These are phyloP conservation scores for Heliconius ethilla DNA, from an alignment of 2,888 invertebrate species.

Conservation along the genomic window DNA sequence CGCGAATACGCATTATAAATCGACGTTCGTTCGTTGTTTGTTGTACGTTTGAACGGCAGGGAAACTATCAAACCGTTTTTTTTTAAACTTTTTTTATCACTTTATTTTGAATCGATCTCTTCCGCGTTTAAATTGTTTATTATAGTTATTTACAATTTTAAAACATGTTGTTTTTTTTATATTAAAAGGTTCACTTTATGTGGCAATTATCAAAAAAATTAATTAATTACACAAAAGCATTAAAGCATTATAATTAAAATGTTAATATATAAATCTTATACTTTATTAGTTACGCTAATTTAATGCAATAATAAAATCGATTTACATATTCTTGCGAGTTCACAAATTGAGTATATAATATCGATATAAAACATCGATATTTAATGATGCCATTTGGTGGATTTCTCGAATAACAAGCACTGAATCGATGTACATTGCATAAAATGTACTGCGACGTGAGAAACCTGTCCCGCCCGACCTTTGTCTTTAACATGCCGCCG, in stretches of 20 bases:
- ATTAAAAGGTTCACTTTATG: neutral
- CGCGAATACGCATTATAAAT: slow-evolving; percentile 60
- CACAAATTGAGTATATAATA: slow-evolving; percentile 13
- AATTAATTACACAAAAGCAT: neutral
- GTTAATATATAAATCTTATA: slow-evolving; percentile 1
- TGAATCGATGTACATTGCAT: slow-evolving; percentile 66
- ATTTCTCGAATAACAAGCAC: slow-evolving; percentile 61
- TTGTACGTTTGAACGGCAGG: slow-evolving; percentile 52
- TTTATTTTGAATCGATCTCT: slow-evolving; percentile 8
- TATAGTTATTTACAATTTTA: neutral
- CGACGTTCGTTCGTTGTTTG: too few species aligned
- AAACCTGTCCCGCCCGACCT: slow-evolving; percentile 66
- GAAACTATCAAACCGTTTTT: slow-evolving; percentile 35
- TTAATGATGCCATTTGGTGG: slow-evolving; percentile 56
- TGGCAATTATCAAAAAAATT: neutral
- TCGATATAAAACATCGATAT: slow-evolving; percentile 24
- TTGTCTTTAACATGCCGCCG: slow-evolving; percentile 59
- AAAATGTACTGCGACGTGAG: slow-evolving; percentile 63
- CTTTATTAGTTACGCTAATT: slow-evolving; percentile 16
- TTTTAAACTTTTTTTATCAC: slow-evolving; percentile 12
- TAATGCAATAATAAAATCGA: slow-evolving; percentile 17
- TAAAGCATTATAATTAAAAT: neutral
- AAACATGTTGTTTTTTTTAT: neutral
- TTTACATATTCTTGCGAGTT: slow-evolving; percentile 15
- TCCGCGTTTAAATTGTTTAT: slow-evolving; percentile 1